These are phyloP conservation scores for Parauchenoglanis ngamensis DNA, from an alignment of 2,797 vertebrate genomes.

Conservation along the genomic window DNA sequence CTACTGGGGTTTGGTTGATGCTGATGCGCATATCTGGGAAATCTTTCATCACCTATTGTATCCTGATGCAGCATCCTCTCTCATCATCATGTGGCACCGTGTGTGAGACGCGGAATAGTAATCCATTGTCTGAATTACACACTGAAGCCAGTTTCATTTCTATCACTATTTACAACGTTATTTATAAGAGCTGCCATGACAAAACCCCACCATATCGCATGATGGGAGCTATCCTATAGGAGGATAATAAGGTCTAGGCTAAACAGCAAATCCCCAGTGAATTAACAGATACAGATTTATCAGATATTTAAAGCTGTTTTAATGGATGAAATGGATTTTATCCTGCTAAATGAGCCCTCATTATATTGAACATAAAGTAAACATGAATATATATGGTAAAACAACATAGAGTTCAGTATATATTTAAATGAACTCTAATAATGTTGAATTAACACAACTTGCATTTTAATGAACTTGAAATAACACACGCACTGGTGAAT, in stretches of 20 bases:
- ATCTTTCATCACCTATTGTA: conserved; percentile 12
- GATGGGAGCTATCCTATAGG: neutral
- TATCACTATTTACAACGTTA: neutral
- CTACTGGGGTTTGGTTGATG: neutral
- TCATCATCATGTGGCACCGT: conserved; percentile 4
- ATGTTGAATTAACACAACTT: conserved; percentile 8
- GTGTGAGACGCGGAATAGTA: neutral
- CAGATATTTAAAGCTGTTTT: neutral
- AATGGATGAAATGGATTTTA: neutral
- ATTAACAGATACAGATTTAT: neutral
- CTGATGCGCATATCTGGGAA: conserved; percentile 1
- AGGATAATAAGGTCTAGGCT: neutral
- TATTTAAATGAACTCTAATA: neutral
- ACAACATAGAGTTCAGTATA: neutral
- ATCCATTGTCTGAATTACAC: conserved; percentile 11
- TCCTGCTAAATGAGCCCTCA: neutral
- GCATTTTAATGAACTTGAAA: neutral
- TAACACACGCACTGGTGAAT: neutral
- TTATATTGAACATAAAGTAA: neutral
- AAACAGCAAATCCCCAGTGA: neutral
- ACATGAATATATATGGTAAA: neutral
- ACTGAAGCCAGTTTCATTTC: neutral
- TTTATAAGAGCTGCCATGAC: neutral
- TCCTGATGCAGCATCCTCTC: conserved; percentile 38
- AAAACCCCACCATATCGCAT: neutral